Conservation (phyloP, 64 coral and sea anemone species). For the Platygyra sinensis region DNA sequence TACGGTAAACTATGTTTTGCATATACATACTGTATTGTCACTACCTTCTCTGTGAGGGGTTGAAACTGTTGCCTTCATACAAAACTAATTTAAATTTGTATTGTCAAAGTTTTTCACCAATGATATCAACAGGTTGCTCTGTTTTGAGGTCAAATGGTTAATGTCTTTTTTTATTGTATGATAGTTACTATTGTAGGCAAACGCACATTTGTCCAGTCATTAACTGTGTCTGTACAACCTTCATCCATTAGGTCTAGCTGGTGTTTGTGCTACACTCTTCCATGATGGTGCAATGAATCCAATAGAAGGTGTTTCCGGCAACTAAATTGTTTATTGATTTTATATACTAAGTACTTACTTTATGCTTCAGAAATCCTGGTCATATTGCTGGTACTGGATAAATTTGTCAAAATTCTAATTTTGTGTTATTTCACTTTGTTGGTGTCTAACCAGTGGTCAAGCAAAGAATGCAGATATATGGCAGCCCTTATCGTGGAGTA, state of each 20-base stretch:
- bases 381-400: no score
- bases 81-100: no score
- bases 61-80: no score
- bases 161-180: no score
- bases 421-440: conserved; percentile 1
- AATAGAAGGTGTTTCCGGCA: conserved; percentile 77
- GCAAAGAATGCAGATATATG: conserved; percentile 95
- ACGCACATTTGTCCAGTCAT: not conserved
- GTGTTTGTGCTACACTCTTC: conserved; percentile 85
- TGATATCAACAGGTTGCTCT: no score
- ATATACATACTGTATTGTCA: no score
- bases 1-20: no score
- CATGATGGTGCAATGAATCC: conserved; percentile 99
- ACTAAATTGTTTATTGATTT: not conserved
- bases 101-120: no score
- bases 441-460: conserved; percentile 80
- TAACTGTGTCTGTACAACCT: not conserved
- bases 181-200: not conserved
- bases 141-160: no score
- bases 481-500: conserved; percentile 82
- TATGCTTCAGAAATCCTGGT: not conserved
- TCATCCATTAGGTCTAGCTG: conserved; percentile 74
- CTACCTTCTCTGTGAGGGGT: no score
- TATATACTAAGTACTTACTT: not conserved
- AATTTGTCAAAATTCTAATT: not conserved